Evolutionary conservation across 1,140 invertebrate genomes (phyloP), one percentile per base, ranked within the genome.

Genomic region (Zelostemma sp.): DNA sequence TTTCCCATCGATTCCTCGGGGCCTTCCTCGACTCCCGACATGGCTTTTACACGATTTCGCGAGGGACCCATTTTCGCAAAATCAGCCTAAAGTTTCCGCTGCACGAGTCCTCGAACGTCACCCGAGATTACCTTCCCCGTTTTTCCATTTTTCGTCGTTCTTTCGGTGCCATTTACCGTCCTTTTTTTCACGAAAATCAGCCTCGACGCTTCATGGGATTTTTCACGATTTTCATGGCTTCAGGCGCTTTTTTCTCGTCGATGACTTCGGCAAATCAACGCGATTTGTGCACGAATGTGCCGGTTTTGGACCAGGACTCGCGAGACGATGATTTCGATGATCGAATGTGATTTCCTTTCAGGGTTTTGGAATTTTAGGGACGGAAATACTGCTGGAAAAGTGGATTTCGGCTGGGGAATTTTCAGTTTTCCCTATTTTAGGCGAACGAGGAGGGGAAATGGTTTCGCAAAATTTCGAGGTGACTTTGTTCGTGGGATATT

Each of bases 61-160:
- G 83, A 86, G 84, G 86, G 88, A 91, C 90, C 91, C 91, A 89
- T 92, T 92, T 92, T 91, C 82, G 88, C 83, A 91, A 92, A 88
- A 89, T 91, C 75, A 85, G 78, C 84, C 87, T 86, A 83, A 90
- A 91, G 87, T 88, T 84, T 35, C 11, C 3, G 11, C 38, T 72
- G 54, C 50, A 76, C 59, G 3, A 35, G 11, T n/a, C 3, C 2
- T 35, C 11, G 11, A n/a, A 1, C 33, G 11, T 5, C n/a, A 35
- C 2, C 11, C 11, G 11, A n/a, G 6, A 9, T 2, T 35, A 21
- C 4, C 33, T 28, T 28, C 25, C 25, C 25, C 25, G 25, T 4
- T 31, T 41, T n/a, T 53, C 47, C 3, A 35, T 9, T 12, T 18
- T 9, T 35, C 9, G 3, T 28, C 8, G 25, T 28, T 3, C 25